A percentile compares a stretch with the other conserved stretches of the same genome.
phyloP scores from a whole-genome alignment of 2,797 vertebrate genomes.

The Anabas testudineus region DNA sequence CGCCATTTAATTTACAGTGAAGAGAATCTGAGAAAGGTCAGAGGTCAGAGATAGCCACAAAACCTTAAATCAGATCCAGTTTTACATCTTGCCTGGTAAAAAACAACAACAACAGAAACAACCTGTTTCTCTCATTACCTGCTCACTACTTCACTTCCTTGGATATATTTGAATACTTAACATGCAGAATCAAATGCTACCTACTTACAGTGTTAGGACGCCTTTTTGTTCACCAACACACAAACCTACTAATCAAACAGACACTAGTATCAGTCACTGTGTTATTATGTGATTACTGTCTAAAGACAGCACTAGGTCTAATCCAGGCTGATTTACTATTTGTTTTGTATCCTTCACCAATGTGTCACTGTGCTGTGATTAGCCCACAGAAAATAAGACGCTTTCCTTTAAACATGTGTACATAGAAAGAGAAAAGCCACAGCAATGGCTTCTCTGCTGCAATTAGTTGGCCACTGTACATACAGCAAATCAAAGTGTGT shows the following conservation, averaged over 20 bases:
- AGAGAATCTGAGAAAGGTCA: constrained; percentile 42
- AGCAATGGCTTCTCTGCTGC: constrained; percentile 12
- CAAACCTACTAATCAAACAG: constrained; percentile 2
- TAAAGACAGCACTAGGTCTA: constrained; percentile 55
- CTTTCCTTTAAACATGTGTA: not conserved
- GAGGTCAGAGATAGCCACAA: constrained; percentile 51
- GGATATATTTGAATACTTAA: no score
- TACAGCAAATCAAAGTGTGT: constrained; percentile 47
- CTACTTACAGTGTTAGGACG: not conserved
- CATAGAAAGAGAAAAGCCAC: constrained; percentile 3
- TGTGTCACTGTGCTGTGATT: constrained; percentile 31
- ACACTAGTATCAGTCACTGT: constrained; percentile 33
- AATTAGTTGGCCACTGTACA: constrained; percentile 15
- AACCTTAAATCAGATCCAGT: not conserved
- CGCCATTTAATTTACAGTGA: constrained; percentile 18
- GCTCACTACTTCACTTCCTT: not conserved
- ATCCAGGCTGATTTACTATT: constrained; percentile 60
- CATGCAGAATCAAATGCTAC: not conserved
- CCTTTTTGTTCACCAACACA: not conserved
- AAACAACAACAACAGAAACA: not conserved
- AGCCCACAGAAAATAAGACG: constrained; percentile 1
- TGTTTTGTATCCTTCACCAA: constrained; percentile 37
- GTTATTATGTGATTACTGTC: constrained; percentile 72
- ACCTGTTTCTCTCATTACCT: not conserved
- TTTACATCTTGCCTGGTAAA: not conserved